Evolutionary conservation across 2,888 invertebrate species (phyloP), one percentile per base, ranked within the genome.

Genomic region (Plebejus argus): DNA sequence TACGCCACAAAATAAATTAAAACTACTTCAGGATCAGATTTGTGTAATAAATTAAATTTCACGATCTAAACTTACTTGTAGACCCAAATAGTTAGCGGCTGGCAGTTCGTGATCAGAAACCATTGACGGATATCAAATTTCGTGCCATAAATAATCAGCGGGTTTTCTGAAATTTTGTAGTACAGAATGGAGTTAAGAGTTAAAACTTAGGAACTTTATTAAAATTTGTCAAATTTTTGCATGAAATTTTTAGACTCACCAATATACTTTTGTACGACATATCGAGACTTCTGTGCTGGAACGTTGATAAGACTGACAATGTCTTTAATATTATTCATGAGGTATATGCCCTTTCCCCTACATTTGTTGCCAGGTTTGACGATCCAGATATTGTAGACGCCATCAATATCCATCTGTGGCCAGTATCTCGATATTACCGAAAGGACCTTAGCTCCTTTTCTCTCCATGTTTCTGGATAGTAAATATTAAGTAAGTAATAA

Each of bases 81-180:
- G 94, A 99, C 96, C 98, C 98, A 99, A 80, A 99, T 96, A 0
- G 97, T 97, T 56, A 99, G 91, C 0, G 99, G 99, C 86, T 98
- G 97, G 85, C 98, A 97, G 87, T 97, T 97, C 0, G 98, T 98
- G 39, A 99, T 96, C 80, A 99, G 92, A 91, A 99, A 99, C 99
- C 99, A 99, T 90, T 99, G 99, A 6, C 99, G 95, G 83, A 99
- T 98, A 90, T 99, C 99, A 88, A 99, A 99, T 92, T 99, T 99
- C 1, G 98, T 98, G 85, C 97, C 95, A 90, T 98, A 97, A 81
- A 99, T 96, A 74, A 98, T 95, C 77, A 99, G 91, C 0, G 99
- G 99, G 79, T 96, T 96, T 93, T 99, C 98, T 98, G 94, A 80
- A 95, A 95, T 79, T 78, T 81, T 83, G 39, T 8, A 74, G 66